Base-by-base conservation (phyloP, 2,797 vertebrate genomes). In the Cottoperca gobio region DNA sequence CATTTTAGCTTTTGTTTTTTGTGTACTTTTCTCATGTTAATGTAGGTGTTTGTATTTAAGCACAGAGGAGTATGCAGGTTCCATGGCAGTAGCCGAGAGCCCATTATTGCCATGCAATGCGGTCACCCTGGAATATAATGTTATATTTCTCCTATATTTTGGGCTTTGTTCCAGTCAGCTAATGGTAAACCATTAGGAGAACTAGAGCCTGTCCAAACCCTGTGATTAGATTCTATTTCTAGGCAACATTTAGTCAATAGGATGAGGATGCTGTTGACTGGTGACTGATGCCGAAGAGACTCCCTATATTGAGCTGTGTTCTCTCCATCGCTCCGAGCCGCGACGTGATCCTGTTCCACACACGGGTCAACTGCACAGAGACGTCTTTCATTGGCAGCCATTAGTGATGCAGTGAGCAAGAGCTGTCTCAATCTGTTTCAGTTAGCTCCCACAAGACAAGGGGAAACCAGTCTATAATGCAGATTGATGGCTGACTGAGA, bases 371-470 rank as follows among this genome's bases (percentile, higher is more conserved):
- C 88, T 58, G 87, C 92, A 92, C 93, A 92, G 91, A 93, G 91
- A 92, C 55, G 90, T 92, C 92, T 93, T 93, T 94, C 93, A 93
- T 89, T 87, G 90, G 87, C 88, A 87, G 90, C 91, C 91, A 93
- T 94, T 93, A 94, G 92, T 85, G 89, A 93, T 93, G 92, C 92
- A 93, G 91, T 86, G 90, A 89, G 93, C 92, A 90, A 73, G 90
- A 91, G 92, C 92, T 93, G 92, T 92, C 93, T 93, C 92, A 92
- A 94, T 94, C 92, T 93, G 93, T 94, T 94, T 93, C 85, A 93
- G 91, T 94, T 94, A 92, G 90, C 88, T 91, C 86, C 90, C 88
- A 89, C 88, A 86, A 93, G 91, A 93, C 92, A 91, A 90, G 90
- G 85, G 90, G 91, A 93, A 93, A 93, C 91, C 90, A 90, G 90